A percentile compares a stretch with the other conserved stretches of the same genome.
phyloP scores from a whole-genome alignment of 2,797 vertebrate species.

The Falco biarmicus region DNA sequence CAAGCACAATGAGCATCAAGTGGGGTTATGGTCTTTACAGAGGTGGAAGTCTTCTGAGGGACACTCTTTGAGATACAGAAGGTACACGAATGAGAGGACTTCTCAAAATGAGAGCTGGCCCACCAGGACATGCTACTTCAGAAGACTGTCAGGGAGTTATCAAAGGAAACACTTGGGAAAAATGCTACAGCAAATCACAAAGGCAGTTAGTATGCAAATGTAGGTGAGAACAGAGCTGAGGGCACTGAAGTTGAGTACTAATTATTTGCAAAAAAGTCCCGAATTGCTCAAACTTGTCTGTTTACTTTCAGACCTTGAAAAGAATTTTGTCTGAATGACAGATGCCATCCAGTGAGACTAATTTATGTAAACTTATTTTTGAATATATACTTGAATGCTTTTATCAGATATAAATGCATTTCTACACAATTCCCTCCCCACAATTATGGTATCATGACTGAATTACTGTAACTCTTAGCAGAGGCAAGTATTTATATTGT shows the following conservation, averaged over 20 bases:
- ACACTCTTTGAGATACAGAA: neutral
- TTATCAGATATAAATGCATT: neutral
- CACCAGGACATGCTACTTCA: neutral
- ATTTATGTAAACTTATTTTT: constrained; percentile 25
- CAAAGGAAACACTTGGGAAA: neutral
- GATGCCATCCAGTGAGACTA: neutral
- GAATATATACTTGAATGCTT: neutral
- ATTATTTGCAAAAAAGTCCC: neutral
- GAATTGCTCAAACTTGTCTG: neutral
- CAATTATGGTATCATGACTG: neutral
- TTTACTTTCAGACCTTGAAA: neutral
- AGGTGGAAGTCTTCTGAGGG: neutral
- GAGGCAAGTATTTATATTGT: constrained; percentile 41
- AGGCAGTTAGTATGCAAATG: neutral
- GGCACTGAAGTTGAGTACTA: neutral
- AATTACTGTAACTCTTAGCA: constrained; percentile 23
- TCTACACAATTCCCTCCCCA: neutral
- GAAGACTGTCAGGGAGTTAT: neutral
- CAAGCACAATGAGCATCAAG: neutral
- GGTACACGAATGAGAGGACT: neutral
- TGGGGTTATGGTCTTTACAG: neutral
- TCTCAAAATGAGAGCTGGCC: neutral
- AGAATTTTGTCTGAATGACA: neutral
- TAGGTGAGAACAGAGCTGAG: neutral
- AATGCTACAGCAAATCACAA: neutral